Conservation (phyloP, 1,140 invertebrate species). For the Coenobita brevimanus region DNA sequence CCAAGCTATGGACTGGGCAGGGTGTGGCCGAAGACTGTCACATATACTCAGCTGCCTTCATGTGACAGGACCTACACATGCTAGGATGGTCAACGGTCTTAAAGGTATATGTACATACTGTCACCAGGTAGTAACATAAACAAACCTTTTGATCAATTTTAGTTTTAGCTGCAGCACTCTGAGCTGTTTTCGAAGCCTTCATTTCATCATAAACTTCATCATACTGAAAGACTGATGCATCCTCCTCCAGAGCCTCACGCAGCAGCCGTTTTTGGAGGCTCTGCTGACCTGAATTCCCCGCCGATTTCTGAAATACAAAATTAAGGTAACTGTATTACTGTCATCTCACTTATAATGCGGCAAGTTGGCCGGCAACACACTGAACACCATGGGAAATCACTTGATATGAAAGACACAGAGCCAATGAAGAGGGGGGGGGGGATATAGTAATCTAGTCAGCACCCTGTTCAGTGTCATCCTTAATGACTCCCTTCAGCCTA, state of each 20-base stretch:
- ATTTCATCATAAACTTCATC: conserved; percentile 96
- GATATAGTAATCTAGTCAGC: too few relatives aligned
- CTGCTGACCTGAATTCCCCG: conserved; percentile 53
- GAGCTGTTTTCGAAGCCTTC: conserved; percentile 80
- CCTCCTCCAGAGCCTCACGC: conserved; percentile 85
- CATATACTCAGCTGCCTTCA: too few relatives aligned
- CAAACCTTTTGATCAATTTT: conserved; percentile 72
- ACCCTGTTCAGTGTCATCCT: too few relatives aligned
- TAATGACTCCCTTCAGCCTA: too few relatives aligned
- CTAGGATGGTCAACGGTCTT: too few relatives aligned
- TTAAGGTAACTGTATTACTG: neutral
- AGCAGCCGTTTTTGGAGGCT: conserved; percentile 68
- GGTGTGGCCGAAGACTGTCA: too few relatives aligned
- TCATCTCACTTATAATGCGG: neutral
- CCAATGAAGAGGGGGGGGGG: too few relatives aligned
- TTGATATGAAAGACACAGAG: too few relatives aligned
- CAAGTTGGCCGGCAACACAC: neutral
- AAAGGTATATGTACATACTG: too few relatives aligned
- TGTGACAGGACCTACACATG: too few relatives aligned
- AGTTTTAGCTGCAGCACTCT: conserved; percentile 76
- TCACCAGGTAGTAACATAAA: neutral
- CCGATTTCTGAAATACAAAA: conserved; percentile 43
- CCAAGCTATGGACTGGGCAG: too few relatives aligned
- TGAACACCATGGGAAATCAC: neutral
- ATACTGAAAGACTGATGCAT: conserved; percentile 95